These are phyloP conservation scores for Bombus confusus DNA, from an alignment of 1,140 invertebrate species.

Conservation along the genomic window DNA sequence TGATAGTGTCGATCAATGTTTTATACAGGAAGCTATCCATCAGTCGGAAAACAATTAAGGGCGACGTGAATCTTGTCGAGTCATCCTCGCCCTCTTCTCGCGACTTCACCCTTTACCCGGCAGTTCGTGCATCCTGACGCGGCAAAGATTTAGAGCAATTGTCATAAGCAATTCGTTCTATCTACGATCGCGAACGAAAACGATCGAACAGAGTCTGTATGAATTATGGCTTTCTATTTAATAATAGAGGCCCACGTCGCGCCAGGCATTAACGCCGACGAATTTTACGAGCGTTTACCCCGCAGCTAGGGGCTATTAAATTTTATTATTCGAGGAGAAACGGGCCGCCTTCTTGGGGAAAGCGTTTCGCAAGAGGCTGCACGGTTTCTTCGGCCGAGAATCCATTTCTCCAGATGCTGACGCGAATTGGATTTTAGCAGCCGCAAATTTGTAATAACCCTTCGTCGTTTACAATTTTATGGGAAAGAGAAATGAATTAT, in stretches of 20 bases:
- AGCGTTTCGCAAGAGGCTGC: background rate
- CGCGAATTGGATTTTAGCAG: background rate
- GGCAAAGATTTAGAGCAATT: constrained; percentile 26
- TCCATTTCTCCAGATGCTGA: background rate
- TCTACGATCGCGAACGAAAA: background rate
- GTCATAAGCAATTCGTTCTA: constrained; percentile 15
- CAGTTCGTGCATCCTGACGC: background rate
- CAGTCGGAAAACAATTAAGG: constrained; percentile 32
- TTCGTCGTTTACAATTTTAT: background rate
- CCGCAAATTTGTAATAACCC: background rate
- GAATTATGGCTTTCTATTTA: constrained; percentile 40
- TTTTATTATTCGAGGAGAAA: constrained; percentile 29
- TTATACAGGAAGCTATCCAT: constrained; percentile 28
- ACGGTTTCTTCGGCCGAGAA: background rate
- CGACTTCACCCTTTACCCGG: background rate
- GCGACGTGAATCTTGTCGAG: constrained; percentile 26
- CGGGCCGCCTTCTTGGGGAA: background rate
- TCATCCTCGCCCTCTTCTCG: background rate
- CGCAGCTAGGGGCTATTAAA: constrained; percentile 18
- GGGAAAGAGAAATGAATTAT: background rate
- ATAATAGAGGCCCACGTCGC: background rate
- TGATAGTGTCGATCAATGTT: constrained; percentile 34
- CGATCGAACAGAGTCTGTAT: constrained; percentile 10
- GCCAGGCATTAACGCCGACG: constrained; percentile 4
- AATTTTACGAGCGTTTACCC: constrained; percentile 43